These are phyloP conservation scores for Lepisosteus osseus DNA, from an alignment of 2,113 vertebrate genomes.

Conservation along the genomic window DNA sequence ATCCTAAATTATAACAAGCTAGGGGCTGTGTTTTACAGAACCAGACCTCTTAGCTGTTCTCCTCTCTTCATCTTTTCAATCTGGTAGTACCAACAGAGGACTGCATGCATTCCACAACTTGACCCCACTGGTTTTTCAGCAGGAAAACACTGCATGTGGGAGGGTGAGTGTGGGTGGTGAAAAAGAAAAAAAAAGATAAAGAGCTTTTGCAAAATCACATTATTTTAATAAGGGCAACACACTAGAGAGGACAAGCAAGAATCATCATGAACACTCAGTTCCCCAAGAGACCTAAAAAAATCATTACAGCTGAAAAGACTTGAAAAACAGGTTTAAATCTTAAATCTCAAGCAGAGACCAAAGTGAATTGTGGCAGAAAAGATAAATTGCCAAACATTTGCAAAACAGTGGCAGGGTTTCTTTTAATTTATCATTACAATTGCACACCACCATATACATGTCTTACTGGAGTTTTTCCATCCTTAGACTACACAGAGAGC, in stretches of 20 bases:
- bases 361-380: no score
- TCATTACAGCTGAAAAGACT: neutral
- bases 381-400: no score
- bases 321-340: neutral
- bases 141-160: conserved; percentile 13
- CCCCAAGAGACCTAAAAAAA: neutral
- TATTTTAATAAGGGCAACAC: neutral
- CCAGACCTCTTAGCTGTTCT: neutral
- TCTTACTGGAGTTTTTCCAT: no score
- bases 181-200: neutral
- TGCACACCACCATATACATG: no score
- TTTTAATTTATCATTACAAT: neutral
- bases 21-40: neutral
- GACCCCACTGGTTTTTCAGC: conserved; percentile 8
- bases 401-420: neutral
- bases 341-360: no score
- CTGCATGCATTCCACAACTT: neutral
- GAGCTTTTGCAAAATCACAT: neutral
- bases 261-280: neutral
- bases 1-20: conserved; percentile 1
- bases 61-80: neutral
- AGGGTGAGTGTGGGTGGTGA: conserved; percentile 20
- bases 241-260: neutral
- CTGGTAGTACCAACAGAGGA: conserved; percentile 10
- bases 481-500: no score